Percentiles rank a stretch among this genome's conserved stretches.
Conservation (phyloP, 2,888 invertebrate species). For the Phasia obesa region DNA sequence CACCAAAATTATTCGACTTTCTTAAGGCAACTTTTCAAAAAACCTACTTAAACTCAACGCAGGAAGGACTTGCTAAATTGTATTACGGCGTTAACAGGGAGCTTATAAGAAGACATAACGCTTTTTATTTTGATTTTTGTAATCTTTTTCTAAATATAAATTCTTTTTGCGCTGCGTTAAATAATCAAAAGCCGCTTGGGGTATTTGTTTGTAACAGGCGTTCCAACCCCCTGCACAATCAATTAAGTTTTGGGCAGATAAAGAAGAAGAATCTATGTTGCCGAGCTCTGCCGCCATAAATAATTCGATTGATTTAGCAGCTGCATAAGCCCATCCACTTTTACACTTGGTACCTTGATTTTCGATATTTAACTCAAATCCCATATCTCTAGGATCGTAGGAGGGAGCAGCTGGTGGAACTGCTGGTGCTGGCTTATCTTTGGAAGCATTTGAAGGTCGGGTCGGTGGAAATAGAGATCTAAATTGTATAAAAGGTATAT, state of each 20-base stretch:
- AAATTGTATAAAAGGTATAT: slow-evolving; percentile 73
- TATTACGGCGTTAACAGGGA: slow-evolving; percentile 73
- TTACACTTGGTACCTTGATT: slow-evolving; percentile 73
- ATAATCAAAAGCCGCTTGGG: slow-evolving; percentile 91
- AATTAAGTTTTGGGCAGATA: slow-evolving; percentile 94
- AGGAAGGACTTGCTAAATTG: slow-evolving; percentile 73
- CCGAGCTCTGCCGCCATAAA: slow-evolving; percentile 51
- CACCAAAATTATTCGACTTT: not conserved
- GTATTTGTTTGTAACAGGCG: slow-evolving; percentile 88
- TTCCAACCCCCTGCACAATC: slow-evolving; percentile 85
- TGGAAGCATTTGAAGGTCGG: not conserved
- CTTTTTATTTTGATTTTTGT: slow-evolving; percentile 85
- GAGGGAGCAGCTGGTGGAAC: slow-evolving; percentile 14
- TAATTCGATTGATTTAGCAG: slow-evolving; percentile 73
- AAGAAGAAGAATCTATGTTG: slow-evolving; percentile 72
- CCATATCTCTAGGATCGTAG: slow-evolving; percentile 55
- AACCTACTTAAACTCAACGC: not conserved
- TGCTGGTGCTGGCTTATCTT: slow-evolving; percentile 41
- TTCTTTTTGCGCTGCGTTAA: slow-evolving; percentile 87
- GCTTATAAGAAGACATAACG: slow-evolving; percentile 71
- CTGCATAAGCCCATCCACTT: slow-evolving; percentile 76
- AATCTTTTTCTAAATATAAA: slow-evolving; percentile 90
- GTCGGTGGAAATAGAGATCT: slow-evolving; percentile 70
- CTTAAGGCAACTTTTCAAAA: not conserved
- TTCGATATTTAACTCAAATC: slow-evolving; percentile 54